Evolutionary conservation across 1,140 invertebrate genomes (phyloP), one percentile per base, ranked within the genome.

Genomic region (Ips typographus): DNA sequence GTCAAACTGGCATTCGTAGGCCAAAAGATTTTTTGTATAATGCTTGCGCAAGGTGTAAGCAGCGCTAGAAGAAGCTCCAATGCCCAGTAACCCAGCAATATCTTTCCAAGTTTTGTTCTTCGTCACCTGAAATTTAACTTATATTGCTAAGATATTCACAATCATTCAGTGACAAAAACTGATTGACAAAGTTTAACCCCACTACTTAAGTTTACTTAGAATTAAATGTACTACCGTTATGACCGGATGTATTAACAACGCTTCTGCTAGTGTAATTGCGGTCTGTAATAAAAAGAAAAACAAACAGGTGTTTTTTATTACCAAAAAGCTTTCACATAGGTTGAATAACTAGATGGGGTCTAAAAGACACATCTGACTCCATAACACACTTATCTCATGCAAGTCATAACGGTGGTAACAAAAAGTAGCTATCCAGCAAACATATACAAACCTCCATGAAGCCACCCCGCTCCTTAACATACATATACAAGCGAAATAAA

Each of bases 101-200:
- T 98, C 96, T 80, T 98, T 98, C 97, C 97, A 99, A 67, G 94
- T 94, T 83, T 99, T 99, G 79, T 94, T 94, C 84, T 97, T 98
- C 42, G 94, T 98, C 69, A 98, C 96, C 95, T 98, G 81, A 43
- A 75, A 63, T 57, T 4, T 1, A 22, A 22, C 22, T 22, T 22
- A 22, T 22, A 0, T 22, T 22, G 22, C 22, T 22, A 22, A 22
- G 22, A 22, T 22, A 22, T 22, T 22, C 51, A 1, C 22, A 22
- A 22, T 22, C 22, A 22, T 22, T 22, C 22, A 22, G 22, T 22
- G 22, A 22, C 22, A 22, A 22, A 22, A 22, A 22, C 22, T 22
- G 22, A 22, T 22, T 22, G 22, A 22, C 22, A 22, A 22, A 22
- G 22, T 22, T 22, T 22, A 22, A 22, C 22, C 22, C 22, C 22